These are phyloP conservation scores for Doryteuthis pealeii DNA, from an alignment of 1,140 invertebrate species.

Conservation along the genomic window DNA sequence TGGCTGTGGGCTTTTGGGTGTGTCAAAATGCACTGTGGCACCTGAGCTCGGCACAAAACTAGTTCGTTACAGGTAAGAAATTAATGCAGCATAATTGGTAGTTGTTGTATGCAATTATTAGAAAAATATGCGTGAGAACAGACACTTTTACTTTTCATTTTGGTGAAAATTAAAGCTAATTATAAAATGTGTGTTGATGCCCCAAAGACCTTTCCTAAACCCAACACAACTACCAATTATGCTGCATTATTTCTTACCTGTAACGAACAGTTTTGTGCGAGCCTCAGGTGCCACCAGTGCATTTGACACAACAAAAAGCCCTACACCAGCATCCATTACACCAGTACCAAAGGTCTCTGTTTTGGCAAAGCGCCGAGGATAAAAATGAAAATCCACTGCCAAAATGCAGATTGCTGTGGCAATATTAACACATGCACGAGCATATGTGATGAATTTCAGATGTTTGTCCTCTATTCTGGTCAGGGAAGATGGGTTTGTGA, in stretches of 20 bases:
- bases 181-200: too few species aligned
- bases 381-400: conserved; percentile 88
- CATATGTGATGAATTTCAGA: conserved; percentile 59
- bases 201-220: too few species aligned
- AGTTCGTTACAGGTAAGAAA: conserved; percentile 29
- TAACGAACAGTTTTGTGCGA: conserved; percentile 34
- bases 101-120: too few species aligned
- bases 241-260: conserved; percentile 23
- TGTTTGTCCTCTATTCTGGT: conserved; percentile 20
- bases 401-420: conserved; percentile 82
- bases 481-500: neutral
- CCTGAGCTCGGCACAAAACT: conserved; percentile 60
- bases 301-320: conserved; percentile 84
- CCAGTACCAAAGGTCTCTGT: conserved; percentile 84
- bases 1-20: conserved; percentile 86
- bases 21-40: conserved; percentile 83
- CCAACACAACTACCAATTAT: neutral
- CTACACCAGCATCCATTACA: conserved; percentile 94
- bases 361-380: conserved; percentile 81
- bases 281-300: conserved; percentile 73
- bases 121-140: too few species aligned
- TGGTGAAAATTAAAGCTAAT: too few species aligned
- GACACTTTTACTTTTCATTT: too few species aligned
- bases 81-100: neutral
- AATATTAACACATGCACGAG: conserved; percentile 67